Percentiles rank a stretch among this genome's conserved stretches.
Evolutionary conservation across 2,113 vertebrate genomes (phyloP).

Genomic region (Psittacula cyanocephala): DNA sequence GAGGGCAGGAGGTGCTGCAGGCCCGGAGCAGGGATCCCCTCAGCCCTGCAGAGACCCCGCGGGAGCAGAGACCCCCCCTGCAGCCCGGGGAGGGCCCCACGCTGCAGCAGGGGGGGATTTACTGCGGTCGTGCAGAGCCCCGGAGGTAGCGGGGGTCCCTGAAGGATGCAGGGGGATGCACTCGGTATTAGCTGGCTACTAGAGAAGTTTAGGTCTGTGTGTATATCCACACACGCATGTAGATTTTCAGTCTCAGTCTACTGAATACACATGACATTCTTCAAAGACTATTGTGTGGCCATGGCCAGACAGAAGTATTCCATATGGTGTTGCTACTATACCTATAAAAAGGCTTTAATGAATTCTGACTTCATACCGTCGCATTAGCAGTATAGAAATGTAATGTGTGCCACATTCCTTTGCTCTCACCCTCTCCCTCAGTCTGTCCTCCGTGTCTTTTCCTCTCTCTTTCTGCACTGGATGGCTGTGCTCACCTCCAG

Average conservation of each 20-base stretch:
- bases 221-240: not conserved
- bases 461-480: not conserved
- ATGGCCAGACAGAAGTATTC: slow-evolving; percentile 18
- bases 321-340: slow-evolving; percentile 40
- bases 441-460: not conserved
- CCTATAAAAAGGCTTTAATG: slow-evolving; percentile 57
- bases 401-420: slow-evolving; percentile 36
- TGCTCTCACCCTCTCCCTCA: not conserved
- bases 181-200: not conserved
- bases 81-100: not conserved
- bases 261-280: not conserved
- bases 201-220: not conserved
- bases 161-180: not conserved
- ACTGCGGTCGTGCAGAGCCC: too few species aligned
- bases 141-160: not conserved
- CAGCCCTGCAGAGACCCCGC: not conserved
- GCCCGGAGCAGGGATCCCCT: not conserved
- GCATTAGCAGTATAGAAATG: not conserved
- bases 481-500: slow-evolving; percentile 12
- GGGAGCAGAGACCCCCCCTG: not conserved
- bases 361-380: slow-evolving; percentile 34
- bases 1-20: too few species aligned
- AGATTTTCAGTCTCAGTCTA: not conserved
- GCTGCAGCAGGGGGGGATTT: not conserved
- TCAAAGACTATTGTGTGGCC: not conserved